Percentiles rank a stretch among this genome's conserved stretches.
Evolutionary conservation across 1,140 invertebrate species (phyloP).

Genomic region (Drosophila subobscura): DNA sequence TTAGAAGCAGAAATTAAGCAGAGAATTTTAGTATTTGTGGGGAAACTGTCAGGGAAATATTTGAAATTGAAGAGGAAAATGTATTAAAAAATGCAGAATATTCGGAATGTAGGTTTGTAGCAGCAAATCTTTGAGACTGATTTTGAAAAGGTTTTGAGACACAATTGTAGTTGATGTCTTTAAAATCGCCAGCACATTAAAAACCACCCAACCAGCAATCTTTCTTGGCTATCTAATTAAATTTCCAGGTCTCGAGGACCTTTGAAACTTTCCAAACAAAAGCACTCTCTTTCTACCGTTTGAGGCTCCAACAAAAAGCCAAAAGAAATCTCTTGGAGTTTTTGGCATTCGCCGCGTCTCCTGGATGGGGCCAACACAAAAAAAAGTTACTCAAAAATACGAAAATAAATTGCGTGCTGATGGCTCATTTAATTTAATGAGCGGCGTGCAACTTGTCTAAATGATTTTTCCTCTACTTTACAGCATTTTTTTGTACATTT

Average conservation of each 20-base stretch:
- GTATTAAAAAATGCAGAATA: background rate
- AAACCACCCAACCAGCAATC: constrained; percentile 3
- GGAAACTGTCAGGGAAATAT: constrained; percentile 20
- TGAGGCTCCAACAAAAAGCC: constrained; percentile 9
- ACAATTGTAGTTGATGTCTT: background rate
- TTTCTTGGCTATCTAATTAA: constrained; percentile 42
- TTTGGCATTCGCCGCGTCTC: background rate
- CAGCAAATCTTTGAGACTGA: too few species aligned
- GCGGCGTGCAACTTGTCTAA: constrained; percentile 83
- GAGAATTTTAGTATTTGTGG: constrained; percentile 12
- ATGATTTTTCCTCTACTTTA: constrained; percentile 78
- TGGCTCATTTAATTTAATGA: constrained; percentile 84
- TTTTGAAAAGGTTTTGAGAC: too few species aligned
- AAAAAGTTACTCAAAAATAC: constrained; percentile 82
- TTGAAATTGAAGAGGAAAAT: constrained; percentile 16
- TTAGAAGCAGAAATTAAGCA: constrained; percentile 26
- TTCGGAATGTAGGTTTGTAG: too few species aligned
- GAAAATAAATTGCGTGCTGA: constrained; percentile 83
- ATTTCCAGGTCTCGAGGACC: constrained; percentile 20
- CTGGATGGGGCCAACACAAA: constrained; percentile 39
- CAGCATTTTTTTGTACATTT: constrained; percentile 21
- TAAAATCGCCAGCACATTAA: too few species aligned
- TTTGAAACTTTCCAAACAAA: constrained; percentile 22
- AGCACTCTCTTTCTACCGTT: constrained; percentile 23
- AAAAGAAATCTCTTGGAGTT: constrained; percentile 39